These are phyloP conservation scores for Planiliza haematocheilus DNA, from an alignment of 2,113 vertebrate genomes.

Conservation along the genomic window DNA sequence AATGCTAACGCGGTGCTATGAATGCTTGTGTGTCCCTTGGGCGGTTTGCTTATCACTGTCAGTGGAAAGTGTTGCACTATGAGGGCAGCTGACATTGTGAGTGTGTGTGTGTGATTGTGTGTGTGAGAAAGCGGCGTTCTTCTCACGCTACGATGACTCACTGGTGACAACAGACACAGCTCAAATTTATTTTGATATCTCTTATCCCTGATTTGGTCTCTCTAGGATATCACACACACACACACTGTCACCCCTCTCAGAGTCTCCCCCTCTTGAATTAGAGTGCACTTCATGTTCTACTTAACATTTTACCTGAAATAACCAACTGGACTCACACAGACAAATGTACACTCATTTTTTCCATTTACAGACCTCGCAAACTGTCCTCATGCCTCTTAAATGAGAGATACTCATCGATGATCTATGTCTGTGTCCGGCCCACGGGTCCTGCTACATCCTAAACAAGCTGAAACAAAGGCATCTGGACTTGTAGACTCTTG, in stretches of 20 bases:
- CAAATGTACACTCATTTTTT: too few species aligned
- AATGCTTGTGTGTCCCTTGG: constrained; percentile 25
- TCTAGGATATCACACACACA: constrained; percentile 7
- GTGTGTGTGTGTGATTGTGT: constrained; percentile 27
- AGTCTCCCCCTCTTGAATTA: neutral
- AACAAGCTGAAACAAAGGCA: too few species aligned
- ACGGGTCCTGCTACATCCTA: too few species aligned
- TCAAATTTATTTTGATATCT: constrained; percentile 46
- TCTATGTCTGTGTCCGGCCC: too few species aligned
- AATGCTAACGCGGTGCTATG: constrained; percentile 29
- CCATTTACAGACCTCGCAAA: too few species aligned
- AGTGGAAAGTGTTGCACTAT: constrained; percentile 75
- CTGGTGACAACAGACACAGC: constrained; percentile 27
- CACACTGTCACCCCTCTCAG: too few species aligned
- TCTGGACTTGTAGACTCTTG: too few species aligned
- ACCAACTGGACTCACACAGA: neutral
- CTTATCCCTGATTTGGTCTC: constrained; percentile 34
- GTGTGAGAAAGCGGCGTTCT: constrained; percentile 38
- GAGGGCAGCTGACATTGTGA: constrained; percentile 60
- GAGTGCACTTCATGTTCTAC: neutral
- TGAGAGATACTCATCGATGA: too few species aligned
- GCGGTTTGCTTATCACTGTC: constrained; percentile 66
- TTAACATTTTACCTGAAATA: neutral
- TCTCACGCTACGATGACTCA: constrained; percentile 61
- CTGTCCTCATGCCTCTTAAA: too few species aligned